Evolutionary conservation across 1,140 invertebrate genomes (phyloP).

Genomic region (Bombus vancouverensis): DNA sequence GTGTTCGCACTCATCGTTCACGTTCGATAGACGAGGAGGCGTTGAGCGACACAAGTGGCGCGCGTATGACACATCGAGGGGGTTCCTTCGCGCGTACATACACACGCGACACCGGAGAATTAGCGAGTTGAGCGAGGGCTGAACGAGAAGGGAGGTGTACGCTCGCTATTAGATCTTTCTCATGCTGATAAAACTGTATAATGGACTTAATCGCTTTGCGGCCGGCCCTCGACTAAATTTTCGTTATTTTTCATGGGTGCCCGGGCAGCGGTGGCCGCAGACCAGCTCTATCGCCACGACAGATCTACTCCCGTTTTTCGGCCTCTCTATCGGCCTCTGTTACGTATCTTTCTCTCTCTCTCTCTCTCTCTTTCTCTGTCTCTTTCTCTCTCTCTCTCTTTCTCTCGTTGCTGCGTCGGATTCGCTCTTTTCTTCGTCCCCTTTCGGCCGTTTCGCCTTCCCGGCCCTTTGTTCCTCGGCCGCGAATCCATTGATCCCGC

Average conservation of each 20-base stretch:
- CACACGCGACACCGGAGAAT: constrained; percentile 56
- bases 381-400: neutral
- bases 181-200: constrained; percentile 82
- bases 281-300: constrained; percentile 64
- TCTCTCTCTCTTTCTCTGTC: neutral
- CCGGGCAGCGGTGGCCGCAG: constrained; percentile 60
- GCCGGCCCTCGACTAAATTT: constrained; percentile 77
- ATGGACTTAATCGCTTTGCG: constrained; percentile 81
- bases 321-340: constrained; percentile 33
- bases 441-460: constrained; percentile 37
- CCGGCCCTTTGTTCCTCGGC: constrained; percentile 58
- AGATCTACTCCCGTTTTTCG: constrained; percentile 63
- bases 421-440: constrained; percentile 14
- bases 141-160: constrained; percentile 38
- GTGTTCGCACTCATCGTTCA: neutral
- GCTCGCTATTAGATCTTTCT: constrained; percentile 81
- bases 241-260: constrained; percentile 81
- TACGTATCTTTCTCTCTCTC: neutral
- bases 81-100: constrained; percentile 37
- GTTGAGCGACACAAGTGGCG: constrained; percentile 62
- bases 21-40: constrained; percentile 46
- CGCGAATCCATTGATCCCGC: constrained; percentile 68
- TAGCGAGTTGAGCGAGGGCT: constrained; percentile 50
- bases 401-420: neutral
- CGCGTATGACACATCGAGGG: constrained; percentile 80